These are phyloP conservation scores for Patella pellucida DNA, from an alignment of 2,888 invertebrate genomes.

Conservation along the genomic window DNA sequence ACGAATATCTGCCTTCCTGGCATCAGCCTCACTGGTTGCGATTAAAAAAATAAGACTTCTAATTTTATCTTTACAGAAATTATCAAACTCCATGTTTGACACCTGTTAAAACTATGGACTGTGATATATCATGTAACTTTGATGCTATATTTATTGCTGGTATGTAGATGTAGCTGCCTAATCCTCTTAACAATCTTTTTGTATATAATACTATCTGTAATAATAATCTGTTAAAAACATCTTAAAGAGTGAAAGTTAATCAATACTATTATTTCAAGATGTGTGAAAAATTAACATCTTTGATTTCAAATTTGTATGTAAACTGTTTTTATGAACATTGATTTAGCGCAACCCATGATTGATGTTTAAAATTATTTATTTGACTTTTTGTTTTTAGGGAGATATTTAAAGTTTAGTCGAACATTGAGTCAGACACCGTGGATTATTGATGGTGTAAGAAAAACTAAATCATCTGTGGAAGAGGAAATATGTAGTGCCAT, in stretches of 20 bases:
- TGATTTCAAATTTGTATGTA: not conserved
- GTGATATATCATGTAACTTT: constrained; percentile 76
- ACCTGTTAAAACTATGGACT: constrained; percentile 71
- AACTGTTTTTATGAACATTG: not conserved
- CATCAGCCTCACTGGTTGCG: no score
- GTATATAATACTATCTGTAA: no score
- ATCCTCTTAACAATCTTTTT: no score
- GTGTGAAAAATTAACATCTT: not conserved
- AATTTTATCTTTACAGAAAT: constrained; percentile 42
- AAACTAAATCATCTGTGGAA: constrained; percentile 90
- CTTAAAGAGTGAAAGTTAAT: not conserved
- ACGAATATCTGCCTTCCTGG: no score
- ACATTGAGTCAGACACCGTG: constrained; percentile 94
- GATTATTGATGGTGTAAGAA: constrained; percentile 84
- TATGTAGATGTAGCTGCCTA: constrained; percentile 34
- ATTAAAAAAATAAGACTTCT: not conserved
- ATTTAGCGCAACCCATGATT: no score
- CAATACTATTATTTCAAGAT: not conserved
- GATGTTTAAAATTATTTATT: no score
- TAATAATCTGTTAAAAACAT: no score
- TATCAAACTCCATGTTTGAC: constrained; percentile 75
- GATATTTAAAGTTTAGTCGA: constrained; percentile 76
- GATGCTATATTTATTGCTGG: constrained; percentile 78
- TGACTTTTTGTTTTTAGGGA: constrained; percentile 43
- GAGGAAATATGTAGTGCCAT: constrained; percentile 85